Evolutionary conservation across 2,113 vertebrate genomes (phyloP), one percentile per base, ranked within the genome.

Genomic region (Benitochromis conjunctus): DNA sequence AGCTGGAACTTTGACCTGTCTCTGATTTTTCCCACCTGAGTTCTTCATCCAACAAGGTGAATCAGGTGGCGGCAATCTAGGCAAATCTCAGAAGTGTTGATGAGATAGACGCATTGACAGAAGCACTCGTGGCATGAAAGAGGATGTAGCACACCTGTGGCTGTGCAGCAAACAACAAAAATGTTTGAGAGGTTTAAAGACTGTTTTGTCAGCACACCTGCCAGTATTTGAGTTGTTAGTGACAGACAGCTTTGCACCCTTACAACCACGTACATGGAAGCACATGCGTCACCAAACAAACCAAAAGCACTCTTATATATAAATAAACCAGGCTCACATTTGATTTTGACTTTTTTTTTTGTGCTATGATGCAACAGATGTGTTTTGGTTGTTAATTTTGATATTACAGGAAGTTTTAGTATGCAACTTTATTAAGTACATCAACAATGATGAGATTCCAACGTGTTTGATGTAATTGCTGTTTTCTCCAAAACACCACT

Each of bases 121-220:
- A 84, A 46, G 41, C 53, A 36, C 80, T 81, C 12, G 5, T 7
- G 14, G 41, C 79, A 76, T 77, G 58, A 86, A 88, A 82, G 81
- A 64, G 48, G 55, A 55, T n/a, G 78, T 54, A 46, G 21, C 55
- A n/a, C 89, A 94, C 89, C 85, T 94, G 91, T 88, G 71, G 82
- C 74, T 21, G 79, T 60, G 83, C 85, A 46, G 21, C 86, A 82
- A 86, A 87, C 36, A 79, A 21, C 21, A 41, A 11, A 81, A 81
- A 62, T 86, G 86, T 83, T 88, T 56, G 77, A 87, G 69, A 83
- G 71, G 83, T 88, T 77, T 85, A 74, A 87, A 69, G 82, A 18
- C 53, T 38, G 48, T 87, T 83, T 79, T 91, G 85, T 90, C 84
- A 89, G 88, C 89, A 41, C 80, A 82, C 81, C 86, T 80, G 76